Base-by-base conservation (phyloP, 2,888 invertebrate genomes). In the Dicyrtoma fusca region DNA sequence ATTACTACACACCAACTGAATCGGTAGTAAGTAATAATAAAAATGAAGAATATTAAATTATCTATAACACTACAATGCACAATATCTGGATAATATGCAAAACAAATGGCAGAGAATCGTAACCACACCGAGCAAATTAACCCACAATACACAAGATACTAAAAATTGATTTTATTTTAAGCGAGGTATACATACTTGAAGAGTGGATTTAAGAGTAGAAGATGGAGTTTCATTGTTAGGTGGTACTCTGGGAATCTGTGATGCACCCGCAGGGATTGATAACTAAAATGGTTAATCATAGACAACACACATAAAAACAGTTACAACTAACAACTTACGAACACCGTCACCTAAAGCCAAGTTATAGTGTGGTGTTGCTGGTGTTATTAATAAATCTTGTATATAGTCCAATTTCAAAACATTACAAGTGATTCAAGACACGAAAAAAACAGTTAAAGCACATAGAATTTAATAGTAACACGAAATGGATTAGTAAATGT, bases 151-250 rank as follows among this genome's bases (percentile, higher is more conserved):
- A 34, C 34, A 34, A 34, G 34, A 8, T 34, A 34, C 34, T 34
- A 5, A 34, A 34, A 34, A 5, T 5, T 34, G 3, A 34, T 34
- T 34, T 34, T 34, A 34, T 34, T 34, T 34, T 34, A 34, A 34
- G 34, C 34, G 17, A 51, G 62, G 14, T 57, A 23, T 19, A 57
- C 65, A 34, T 81, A 81, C 81, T 78, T 81, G 80, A 68, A 76
- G 65, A 42, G 82, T 76, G 76, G 86, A 83, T 83, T 84, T 85
- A 82, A 83, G 82, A 83, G 87, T 73, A 73, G 74, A 55, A 25
- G 74, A 45, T 21, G 65, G 34, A 14, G n/a, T 55, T 19, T 57
- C 61, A 68, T 21, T 59, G 44, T 69, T 66, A 53, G 69, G 19
- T 47, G 55, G 42, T 34, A 45, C 47, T 69, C 69, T 69, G 44